A percentile compares a stretch with the other conserved stretches of the same genome.
These are phyloP conservation scores for Neogobius melanostomus DNA, from an alignment of 2,113 vertebrate species.

Conservation along the genomic window DNA sequence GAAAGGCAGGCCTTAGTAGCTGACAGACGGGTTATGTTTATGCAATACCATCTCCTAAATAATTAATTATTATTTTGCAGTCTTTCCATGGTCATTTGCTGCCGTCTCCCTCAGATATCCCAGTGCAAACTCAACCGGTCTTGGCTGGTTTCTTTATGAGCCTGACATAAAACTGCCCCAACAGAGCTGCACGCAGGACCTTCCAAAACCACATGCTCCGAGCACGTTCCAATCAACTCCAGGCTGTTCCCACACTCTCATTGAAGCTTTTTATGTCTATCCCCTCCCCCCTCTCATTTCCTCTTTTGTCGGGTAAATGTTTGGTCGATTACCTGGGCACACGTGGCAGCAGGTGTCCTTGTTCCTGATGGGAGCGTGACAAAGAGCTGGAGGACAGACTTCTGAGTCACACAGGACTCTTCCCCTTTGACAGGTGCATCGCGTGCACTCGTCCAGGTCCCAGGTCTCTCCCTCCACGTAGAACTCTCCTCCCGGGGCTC, in stretches of 20 bases:
- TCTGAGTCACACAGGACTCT: slow-evolving; percentile 80
- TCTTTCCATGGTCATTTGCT: slow-evolving; percentile 43
- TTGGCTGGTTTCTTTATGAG: slow-evolving; percentile 69
- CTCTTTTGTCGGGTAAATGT: slow-evolving; percentile 1
- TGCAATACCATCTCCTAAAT: too few relatives aligned
- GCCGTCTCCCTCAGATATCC: slow-evolving; percentile 35
- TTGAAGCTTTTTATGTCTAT: not conserved
- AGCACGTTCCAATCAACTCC: slow-evolving; percentile 41
- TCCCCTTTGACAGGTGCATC: slow-evolving; percentile 80
- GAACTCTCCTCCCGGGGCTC: slow-evolving; percentile 77
- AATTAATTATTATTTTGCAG: too few relatives aligned
- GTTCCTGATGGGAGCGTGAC: slow-evolving; percentile 71
- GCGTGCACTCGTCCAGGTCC: slow-evolving; percentile 81
- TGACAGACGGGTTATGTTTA: too few relatives aligned
- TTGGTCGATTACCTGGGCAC: slow-evolving; percentile 71
- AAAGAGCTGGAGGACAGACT: slow-evolving; percentile 80
- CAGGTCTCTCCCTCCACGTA: slow-evolving; percentile 84
- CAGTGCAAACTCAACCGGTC: slow-evolving; percentile 56
- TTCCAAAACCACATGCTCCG: slow-evolving; percentile 61
- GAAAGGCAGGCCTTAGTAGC: too few relatives aligned
- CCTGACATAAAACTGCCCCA: slow-evolving; percentile 61
- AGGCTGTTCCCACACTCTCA: not conserved
- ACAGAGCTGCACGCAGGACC: slow-evolving; percentile 44
- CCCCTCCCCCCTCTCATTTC: not conserved
- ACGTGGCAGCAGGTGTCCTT: slow-evolving; percentile 77